Percentiles rank a stretch among this genome's conserved stretches.
Evolutionary conservation across 1,140 invertebrate genomes (phyloP).

Genomic region (Branchinecta lynchi): DNA sequence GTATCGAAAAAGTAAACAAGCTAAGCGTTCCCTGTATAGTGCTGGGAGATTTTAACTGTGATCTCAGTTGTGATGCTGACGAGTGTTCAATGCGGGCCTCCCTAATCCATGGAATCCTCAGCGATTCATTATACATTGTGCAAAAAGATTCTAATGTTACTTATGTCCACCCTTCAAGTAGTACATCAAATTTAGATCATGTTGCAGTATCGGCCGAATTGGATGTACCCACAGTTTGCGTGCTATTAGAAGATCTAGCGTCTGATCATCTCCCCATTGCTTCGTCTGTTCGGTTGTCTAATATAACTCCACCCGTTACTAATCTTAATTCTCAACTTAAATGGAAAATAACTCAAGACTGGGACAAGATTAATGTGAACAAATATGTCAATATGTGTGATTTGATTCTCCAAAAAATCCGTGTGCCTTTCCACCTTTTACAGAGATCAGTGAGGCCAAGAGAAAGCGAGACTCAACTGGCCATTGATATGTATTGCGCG

Average conservation of each 20-base stretch:
- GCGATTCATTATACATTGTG: background rate
- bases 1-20: background rate
- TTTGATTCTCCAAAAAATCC: background rate
- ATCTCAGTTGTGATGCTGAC: background rate
- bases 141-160: background rate
- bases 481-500: background rate
- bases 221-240: background rate
- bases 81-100: background rate
- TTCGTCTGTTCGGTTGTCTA: background rate
- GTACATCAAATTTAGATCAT: background rate
- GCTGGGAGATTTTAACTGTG: background rate
- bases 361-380: background rate
- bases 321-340: background rate
- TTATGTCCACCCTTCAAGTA: conserved; percentile 4
- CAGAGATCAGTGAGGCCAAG: background rate
- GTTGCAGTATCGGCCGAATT: background rate
- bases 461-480: background rate
- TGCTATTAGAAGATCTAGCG: background rate
- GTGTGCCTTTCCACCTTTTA: background rate
- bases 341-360: background rate
- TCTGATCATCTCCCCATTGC: conserved; percentile 3
- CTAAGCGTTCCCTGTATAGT: background rate
- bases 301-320: background rate
- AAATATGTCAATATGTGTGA: background rate
- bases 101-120: background rate